A percentile compares a stretch with the other conserved stretches of the same genome.
These are phyloP conservation scores for Lepus europaeus DNA, from an alignment of 2,113 vertebrate genomes.

Conservation along the genomic window DNA sequence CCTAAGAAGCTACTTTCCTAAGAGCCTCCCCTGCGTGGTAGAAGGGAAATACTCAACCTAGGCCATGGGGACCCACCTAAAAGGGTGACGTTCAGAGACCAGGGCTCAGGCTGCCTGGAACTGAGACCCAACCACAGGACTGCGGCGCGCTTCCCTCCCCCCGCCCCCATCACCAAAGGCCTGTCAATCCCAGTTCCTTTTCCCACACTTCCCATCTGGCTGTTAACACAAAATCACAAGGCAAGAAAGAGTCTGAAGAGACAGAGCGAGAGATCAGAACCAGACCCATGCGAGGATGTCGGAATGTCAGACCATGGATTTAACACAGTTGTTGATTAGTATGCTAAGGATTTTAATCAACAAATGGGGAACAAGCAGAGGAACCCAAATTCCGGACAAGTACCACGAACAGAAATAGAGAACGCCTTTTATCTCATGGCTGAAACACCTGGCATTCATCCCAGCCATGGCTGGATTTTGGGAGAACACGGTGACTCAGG, in stretches of 20 bases:
- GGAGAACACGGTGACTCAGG: no score
- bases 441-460: no score
- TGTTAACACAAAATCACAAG: not conserved
- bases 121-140: not conserved
- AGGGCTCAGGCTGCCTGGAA: not conserved
- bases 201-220: not conserved
- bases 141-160: not conserved
- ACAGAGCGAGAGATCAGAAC: not conserved
- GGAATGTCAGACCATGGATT: no score
- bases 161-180: not conserved
- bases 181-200: not conserved
- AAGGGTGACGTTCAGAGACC: not conserved
- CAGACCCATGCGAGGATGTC: no score
- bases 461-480: no score
- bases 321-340: no score
- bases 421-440: no score
- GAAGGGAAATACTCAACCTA: not conserved
- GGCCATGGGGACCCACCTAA: not conserved
- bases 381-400: no score
- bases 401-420: no score
- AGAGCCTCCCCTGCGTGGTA: not conserved
- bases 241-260: not conserved
- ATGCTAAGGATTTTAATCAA: no score
- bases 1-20: not conserved
- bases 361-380: no score